Evolutionary conservation across 2,797 vertebrate genomes (phyloP), one percentile per base, ranked within the genome.

Genomic region (Mus minutoides): DNA sequence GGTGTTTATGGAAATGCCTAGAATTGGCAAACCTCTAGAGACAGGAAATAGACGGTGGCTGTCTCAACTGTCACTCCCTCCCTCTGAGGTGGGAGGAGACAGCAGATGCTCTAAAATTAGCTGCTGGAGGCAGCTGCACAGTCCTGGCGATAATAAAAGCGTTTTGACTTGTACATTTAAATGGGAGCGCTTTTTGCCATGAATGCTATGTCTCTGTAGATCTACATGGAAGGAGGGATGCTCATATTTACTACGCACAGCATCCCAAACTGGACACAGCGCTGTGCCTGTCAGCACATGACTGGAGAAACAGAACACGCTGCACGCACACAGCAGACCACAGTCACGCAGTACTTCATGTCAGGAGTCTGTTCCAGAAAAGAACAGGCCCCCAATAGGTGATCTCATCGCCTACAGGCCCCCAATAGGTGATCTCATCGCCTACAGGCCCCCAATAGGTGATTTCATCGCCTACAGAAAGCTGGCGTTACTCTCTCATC

Each of bases 41-140:
- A 89, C 67, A 79, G 64, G 64, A 94, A 46, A 34, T 52, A 77
- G 58, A 69, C 31, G 13, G 58, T 29, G 12, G 43, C 73, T 76
- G 78, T 78, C 58, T 73, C 11, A 52, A 12, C 49, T 79, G 26
- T 75, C 87, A 89, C 54, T 77, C 73, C 5, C 31, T 49, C 56
- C 73, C 87, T 37, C 54, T 34, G 16, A 54, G 31, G 73, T 85
- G 21, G n/a, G 73, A 78, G 54, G 67, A 43, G 43, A 91, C 67
- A 49, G n/a, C 43, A 85, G 37, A 80, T 40, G 11, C 77, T 89
- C 73, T 31, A 89, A 76, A 93, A 76, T 91, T 86, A 85, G 71
- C 75, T 46, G 14, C 40, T 49, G 49, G 64, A 19, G 71, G 34
- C 2, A 17, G 52, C 31, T 56, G 31, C 46, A 5, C 26, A 86